These are phyloP conservation scores for Rhinichthys klamathensis DNA, from an alignment of 2,113 vertebrate genomes.

Conservation along the genomic window DNA sequence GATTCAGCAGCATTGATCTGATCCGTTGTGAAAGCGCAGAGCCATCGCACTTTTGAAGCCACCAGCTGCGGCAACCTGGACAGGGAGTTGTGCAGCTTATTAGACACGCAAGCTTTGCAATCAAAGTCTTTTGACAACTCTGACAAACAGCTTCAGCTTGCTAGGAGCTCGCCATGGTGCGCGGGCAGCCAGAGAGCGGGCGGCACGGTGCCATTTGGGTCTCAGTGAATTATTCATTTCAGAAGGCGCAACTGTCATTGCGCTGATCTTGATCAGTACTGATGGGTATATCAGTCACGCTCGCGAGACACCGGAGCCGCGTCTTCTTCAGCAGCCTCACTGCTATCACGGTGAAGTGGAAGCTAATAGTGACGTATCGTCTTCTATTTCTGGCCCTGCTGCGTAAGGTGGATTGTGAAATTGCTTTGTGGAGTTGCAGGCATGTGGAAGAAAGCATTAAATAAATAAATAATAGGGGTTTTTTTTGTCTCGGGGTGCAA, in stretches of 20 bases:
- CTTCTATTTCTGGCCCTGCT: background rate
- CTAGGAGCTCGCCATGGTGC: background rate
- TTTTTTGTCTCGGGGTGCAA: background rate
- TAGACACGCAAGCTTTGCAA: conserved; percentile 12
- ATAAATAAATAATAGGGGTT: background rate
- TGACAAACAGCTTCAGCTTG: background rate
- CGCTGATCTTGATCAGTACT: conserved; percentile 22
- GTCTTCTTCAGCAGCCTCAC: background rate
- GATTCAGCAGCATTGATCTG: background rate
- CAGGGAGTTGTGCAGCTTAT: conserved; percentile 20
- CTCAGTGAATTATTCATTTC: conserved; percentile 36
- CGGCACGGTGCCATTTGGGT: background rate
- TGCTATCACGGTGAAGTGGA: background rate
- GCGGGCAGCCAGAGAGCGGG: background rate
- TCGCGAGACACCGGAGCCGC: background rate
- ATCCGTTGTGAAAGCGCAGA: background rate
- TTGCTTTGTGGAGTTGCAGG: conserved; percentile 10
- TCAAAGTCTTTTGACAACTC: conserved; percentile 12
- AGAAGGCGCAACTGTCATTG: conserved; percentile 27
- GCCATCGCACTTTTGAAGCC: background rate
- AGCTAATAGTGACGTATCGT: conserved; percentile 35
- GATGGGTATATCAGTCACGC: conserved; percentile 43
- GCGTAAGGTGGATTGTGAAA: conserved; percentile 10
- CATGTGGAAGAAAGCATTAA: background rate
- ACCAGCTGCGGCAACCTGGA: background rate